Evolutionary conservation across 1,140 invertebrate genomes (phyloP), one percentile per base, ranked within the genome.

Genomic region (Brachionus manjavacas): DNA sequence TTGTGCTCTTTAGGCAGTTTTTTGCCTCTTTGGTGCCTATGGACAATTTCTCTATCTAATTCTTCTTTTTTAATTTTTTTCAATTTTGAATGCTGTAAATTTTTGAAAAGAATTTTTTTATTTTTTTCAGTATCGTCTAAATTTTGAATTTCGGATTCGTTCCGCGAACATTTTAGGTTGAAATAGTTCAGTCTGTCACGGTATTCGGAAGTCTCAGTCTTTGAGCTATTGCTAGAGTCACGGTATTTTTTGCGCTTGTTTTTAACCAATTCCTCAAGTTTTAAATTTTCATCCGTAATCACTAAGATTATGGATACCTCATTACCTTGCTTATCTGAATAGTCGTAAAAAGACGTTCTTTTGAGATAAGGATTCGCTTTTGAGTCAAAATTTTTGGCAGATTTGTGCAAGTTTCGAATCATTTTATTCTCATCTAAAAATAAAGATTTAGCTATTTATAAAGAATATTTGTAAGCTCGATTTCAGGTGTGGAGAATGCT

Each of bases 231-330:
- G 6, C n/a, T 12, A 35, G 66, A 4, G 25, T 35, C 20, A 12
- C 4, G 25, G 12, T n/a, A 39, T 70, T 70, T 70, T 70, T 70
- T 70, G 12, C 66, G 66, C 25, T 70, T 70, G 25, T 70, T 70
- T 3, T 28, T 31, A 4, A 70, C 4, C 23, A 35, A 31, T n/a
- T 46, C 20, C 3, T 76, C 41, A 25, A 25, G 9, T 76, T 76
- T 16, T 25, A 76, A 49, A 76, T 49, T 52, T n/a, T 76, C 72
- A 49, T 76, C 72, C 25, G 72, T 76, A 11, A 76, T 76, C 23
- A 76, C 43, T 11, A 76, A 46, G 4, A 76, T 49, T 52, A 76
- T 76, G 16, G 72, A 76, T 9, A 76, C 72, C 20, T 76, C 72
- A 46, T 76, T 76, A 1, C 16, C 16, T 43, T 72, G 68, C 35